Evolutionary conservation across 2,113 vertebrate genomes (phyloP).

Genomic region (Manacus vitellinus): DNA sequence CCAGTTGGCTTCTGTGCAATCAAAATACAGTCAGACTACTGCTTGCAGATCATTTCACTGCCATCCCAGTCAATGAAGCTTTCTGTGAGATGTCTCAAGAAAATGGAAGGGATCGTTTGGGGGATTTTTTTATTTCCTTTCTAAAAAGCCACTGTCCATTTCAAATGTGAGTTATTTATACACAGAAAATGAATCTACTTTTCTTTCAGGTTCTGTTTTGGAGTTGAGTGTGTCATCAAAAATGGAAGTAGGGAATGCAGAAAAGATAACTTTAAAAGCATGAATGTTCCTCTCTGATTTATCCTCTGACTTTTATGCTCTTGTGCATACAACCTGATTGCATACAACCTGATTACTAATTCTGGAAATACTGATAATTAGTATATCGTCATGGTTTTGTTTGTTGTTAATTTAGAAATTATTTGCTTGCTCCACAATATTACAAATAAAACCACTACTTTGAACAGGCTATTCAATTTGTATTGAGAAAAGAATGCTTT

Average conservation of each 20-base stretch:
- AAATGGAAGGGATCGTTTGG: not conserved
- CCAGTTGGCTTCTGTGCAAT: not conserved
- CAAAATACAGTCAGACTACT: not conserved
- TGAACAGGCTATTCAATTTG: not conserved
- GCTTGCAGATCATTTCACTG: not conserved
- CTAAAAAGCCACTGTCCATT: not conserved
- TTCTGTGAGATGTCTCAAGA: not conserved
- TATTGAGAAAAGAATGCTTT: not conserved
- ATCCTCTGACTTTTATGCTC: not conserved
- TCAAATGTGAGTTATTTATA: rapidly evolving
- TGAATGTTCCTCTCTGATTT: not conserved
- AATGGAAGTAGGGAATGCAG: not conserved
- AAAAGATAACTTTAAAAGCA: not conserved
- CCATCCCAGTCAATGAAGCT: not conserved
- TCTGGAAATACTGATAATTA: not conserved
- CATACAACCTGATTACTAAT: not conserved
- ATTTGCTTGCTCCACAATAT: not conserved
- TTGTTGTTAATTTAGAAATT: not conserved
- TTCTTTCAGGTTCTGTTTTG: not conserved
- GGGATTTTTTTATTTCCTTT: not conserved
- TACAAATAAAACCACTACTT: not conserved
- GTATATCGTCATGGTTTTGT: not conserved
- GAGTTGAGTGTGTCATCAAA: not conserved
- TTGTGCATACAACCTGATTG: not conserved
- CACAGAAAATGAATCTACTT: not conserved